phyloP scores from a whole-genome alignment of 1,140 invertebrate genomes.

The Chironomus striatipennis region DNA sequence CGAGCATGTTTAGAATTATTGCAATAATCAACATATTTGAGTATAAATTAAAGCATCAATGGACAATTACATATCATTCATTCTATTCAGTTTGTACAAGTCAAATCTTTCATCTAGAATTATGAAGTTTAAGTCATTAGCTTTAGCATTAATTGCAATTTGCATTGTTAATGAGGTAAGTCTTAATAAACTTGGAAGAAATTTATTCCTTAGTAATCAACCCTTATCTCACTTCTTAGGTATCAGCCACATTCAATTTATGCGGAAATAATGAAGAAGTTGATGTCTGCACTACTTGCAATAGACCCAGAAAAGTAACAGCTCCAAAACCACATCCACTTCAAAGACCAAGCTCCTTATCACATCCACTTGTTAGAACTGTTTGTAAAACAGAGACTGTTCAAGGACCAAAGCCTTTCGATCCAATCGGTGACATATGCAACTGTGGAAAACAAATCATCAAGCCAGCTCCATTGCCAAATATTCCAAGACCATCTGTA shows the following conservation, averaged over 20 bases:
- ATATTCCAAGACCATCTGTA: neutral
- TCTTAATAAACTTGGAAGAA: neutral
- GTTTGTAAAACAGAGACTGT: neutral
- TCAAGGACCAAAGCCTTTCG: neutral
- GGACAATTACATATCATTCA: neutral
- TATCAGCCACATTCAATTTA: slow-evolving; percentile 6
- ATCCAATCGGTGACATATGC: slow-evolving; percentile 1
- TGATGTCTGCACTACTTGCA: neutral
- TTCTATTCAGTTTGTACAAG: neutral
- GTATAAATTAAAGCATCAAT: neutral
- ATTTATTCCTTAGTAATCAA: too few species aligned
- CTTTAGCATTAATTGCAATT: neutral
- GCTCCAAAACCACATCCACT: neutral
- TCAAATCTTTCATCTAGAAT: neutral
- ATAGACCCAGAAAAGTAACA: neutral
- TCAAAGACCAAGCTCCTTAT: neutral
- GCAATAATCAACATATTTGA: slow-evolving; percentile 1
- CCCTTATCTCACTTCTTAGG: neutral
- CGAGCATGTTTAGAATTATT: slow-evolving; percentile 11
- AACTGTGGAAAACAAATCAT: neutral
- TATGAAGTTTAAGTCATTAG: neutral
- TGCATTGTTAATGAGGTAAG: neutral
- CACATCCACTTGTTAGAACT: neutral
- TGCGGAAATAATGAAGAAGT: neutral
- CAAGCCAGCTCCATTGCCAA: neutral